Percentiles rank a stretch among this genome's conserved stretches.
Conservation (phyloP, 2,113 vertebrate species). For the Alethe diademata region DNA sequence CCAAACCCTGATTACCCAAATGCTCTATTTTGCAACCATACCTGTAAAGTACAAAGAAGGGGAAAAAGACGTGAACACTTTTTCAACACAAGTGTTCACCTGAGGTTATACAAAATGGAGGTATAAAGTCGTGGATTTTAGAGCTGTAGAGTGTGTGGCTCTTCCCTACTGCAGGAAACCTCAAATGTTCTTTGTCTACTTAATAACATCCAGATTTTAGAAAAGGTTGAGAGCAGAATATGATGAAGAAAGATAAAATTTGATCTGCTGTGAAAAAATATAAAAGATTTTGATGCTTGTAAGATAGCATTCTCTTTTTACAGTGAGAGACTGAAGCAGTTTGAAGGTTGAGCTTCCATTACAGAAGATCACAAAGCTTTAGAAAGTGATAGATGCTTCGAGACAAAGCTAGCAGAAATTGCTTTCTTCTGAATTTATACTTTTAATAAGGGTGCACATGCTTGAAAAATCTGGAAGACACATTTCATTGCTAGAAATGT, state of each 20-base stretch:
- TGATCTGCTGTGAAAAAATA: background rate
- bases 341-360: background rate
- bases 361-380: background rate
- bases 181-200: background rate
- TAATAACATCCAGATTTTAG: background rate
- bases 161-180: background rate
- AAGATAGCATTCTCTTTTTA: accelerated
- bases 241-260: background rate
- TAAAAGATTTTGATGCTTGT: background rate
- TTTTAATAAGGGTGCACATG: background rate
- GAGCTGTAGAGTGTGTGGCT: background rate
- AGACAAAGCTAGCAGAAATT: background rate
- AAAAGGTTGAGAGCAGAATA: background rate
- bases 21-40: background rate
- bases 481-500: background rate
- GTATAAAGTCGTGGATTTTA: background rate
- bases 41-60: background rate
- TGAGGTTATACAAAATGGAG: background rate
- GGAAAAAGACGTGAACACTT: accelerated
- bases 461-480: background rate
- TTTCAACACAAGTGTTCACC: background rate
- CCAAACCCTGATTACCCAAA: background rate
- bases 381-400: background rate
- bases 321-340: background rate
- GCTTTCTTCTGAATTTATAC: constrained; percentile 3